Base-by-base conservation (phyloP, 1,140 invertebrate genomes). In the Lasioglossum baleicum region DNA sequence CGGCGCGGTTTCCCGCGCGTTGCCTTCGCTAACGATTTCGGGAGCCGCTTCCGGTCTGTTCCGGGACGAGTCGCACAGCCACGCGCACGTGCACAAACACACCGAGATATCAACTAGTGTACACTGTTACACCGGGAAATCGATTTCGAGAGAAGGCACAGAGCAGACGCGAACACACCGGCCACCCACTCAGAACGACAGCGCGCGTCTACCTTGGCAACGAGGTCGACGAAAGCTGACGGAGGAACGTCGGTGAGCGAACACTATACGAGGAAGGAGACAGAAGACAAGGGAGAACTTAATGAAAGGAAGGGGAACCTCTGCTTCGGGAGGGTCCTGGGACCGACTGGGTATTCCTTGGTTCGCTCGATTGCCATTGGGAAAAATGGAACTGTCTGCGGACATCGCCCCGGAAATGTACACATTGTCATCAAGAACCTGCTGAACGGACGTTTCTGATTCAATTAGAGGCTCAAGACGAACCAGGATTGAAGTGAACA, bases 211-310 rank as follows among this genome's bases (percentile, higher is more conserved):
- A 84, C 83, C 82, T 84, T 73, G 69, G 78, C 69, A 85, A 84
- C 82, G 73, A 81, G 75, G 84, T 85, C 84, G 84, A 79, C 73
- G 83, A 83, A 76, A 85, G 82, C 70, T 68, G 31, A 83, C 72
- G 67, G 68, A 67, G 72, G 63, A 84, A 58, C 53, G 31, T 63
- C 53, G 65, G 72, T 60, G 67, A 81, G 22, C 60, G 15, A 71
- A 5, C 40, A 10, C 42, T 72, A 68, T 15, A 63, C 22, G 60
- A 56, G 77, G 35, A 74, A 74, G 63, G 71, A 66, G 66, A 67
- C 35, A 71, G 48, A 78, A 61, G 75, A 66, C 66, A 56, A 68
- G 76, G 22, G 58, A 61, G 22, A 35, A 35, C 22, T 22, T 13
- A 13, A 35, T 13, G 51, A 53, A 20, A 64, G 58, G 71, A 67